Conservation (phyloP, 2,888 invertebrate genomes). For the Thereva nobilitata region DNA sequence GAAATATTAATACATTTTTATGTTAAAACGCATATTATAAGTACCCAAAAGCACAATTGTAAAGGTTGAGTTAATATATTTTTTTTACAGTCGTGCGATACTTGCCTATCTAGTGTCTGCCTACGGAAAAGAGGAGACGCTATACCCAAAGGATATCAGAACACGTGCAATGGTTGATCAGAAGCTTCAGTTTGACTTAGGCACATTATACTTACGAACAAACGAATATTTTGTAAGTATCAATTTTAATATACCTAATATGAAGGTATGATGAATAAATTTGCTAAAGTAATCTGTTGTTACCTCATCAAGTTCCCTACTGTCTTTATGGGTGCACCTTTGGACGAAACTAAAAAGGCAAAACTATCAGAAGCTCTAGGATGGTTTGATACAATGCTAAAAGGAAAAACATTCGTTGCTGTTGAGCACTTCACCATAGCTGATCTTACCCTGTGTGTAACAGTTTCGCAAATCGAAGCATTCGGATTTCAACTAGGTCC, state of each 20-base stretch:
- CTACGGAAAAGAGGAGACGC: slow-evolving; percentile 64
- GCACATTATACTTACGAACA: slow-evolving; percentile 62
- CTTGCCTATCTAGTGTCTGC: slow-evolving; percentile 65
- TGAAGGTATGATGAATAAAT: too few relatives aligned
- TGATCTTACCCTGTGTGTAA: slow-evolving; percentile 54
- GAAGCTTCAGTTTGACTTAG: slow-evolving; percentile 64
- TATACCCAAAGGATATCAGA: slow-evolving; percentile 66
- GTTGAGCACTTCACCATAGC: slow-evolving; percentile 61
- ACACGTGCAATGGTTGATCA: slow-evolving; percentile 65
- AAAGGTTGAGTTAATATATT: too few relatives aligned
- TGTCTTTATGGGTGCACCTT: slow-evolving; percentile 58
- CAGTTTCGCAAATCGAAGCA: slow-evolving; percentile 58
- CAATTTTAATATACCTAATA: not conserved
- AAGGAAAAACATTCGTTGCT: slow-evolving; percentile 63
- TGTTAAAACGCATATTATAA: too few relatives aligned
- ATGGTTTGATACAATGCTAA: slow-evolving; percentile 62
- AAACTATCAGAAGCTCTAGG: slow-evolving; percentile 63
- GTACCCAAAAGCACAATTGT: too few relatives aligned
- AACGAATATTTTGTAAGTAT: slow-evolving; percentile 62
- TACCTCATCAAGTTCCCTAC: slow-evolving; percentile 56
- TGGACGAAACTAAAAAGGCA: slow-evolving; percentile 59
- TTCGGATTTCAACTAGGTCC: slow-evolving; percentile 62
- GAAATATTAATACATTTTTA: too few relatives aligned
- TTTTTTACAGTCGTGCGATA: slow-evolving; percentile 58
- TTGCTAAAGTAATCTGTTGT: not conserved